A percentile compares a stretch with the other conserved stretches of the same genome.
Evolutionary conservation across 2,797 vertebrate genomes (phyloP).

Genomic region (Cyclura pinguis): DNA sequence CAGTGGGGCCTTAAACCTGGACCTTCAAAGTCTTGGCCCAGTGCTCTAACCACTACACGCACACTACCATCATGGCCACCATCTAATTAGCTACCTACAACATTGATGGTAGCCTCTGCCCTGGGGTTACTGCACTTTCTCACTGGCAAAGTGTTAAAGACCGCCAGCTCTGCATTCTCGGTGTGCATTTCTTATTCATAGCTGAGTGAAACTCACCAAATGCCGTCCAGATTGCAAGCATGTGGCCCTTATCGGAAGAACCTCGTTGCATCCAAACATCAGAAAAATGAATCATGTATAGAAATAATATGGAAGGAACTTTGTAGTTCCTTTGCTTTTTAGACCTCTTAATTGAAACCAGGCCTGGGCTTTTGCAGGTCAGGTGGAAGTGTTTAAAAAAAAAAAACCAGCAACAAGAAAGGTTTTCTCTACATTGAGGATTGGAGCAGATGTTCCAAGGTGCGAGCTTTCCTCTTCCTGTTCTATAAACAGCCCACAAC

Average conservation of each 20-base stretch:
- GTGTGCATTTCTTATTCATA: not conserved
- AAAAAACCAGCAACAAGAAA: constrained; percentile 60
- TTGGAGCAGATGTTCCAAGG: constrained; percentile 60
- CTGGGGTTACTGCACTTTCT: not conserved
- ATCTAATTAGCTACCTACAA: not conserved
- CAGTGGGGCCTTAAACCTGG: no score
- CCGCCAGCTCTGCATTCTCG: not conserved
- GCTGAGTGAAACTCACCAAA: constrained; percentile 17
- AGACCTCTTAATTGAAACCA: constrained; percentile 74
- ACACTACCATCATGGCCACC: not conserved
- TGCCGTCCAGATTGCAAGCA: constrained; percentile 30
- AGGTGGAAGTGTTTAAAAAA: constrained; percentile 58
- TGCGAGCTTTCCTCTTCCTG: constrained; percentile 59
- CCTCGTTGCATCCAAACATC: constrained; percentile 51
- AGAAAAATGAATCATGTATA: constrained; percentile 55
- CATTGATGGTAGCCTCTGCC: not conserved
- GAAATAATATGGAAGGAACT: constrained; percentile 58
- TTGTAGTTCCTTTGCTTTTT: constrained; percentile 50
- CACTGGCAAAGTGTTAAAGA: not conserved
- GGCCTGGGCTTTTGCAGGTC: constrained; percentile 60
- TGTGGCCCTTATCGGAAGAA: constrained; percentile 23
- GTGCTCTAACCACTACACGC: no score
- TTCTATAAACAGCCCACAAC: constrained; percentile 43
- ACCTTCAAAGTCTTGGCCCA: no score
- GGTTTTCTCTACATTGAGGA: constrained; percentile 62